A percentile compares a stretch with the other conserved stretches of the same genome.
phyloP scores from a whole-genome alignment of 2,888 invertebrate species.

The Patella pellucida region DNA sequence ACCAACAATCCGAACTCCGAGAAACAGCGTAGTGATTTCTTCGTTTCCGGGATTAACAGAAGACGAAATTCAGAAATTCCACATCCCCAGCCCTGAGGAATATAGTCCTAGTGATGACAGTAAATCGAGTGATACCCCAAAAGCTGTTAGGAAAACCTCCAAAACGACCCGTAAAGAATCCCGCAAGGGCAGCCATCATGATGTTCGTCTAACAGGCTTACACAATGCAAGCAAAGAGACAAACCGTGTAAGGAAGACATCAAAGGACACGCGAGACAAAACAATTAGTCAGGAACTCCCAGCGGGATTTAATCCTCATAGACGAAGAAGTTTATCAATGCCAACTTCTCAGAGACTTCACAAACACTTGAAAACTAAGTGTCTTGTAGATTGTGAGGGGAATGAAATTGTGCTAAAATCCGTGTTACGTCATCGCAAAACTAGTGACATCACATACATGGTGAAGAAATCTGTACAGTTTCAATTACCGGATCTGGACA shows the following conservation, averaged over 20 bases:
- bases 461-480: slow-evolving; percentile 1
- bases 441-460: neutral
- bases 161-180: neutral
- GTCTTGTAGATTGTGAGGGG: neutral
- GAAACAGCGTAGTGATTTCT: neutral
- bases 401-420: slow-evolving; percentile 5
- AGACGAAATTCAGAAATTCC: neutral
- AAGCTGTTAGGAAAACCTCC: neutral
- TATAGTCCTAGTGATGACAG: neutral
- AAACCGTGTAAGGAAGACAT: neutral
- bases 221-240: neutral
- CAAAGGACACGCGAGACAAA: neutral
- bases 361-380: neutral
- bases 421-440: slow-evolving; percentile 9
- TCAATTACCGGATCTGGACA: neutral
- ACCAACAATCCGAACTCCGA: neutral
- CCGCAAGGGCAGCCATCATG: neutral
- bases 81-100: too few species aligned
- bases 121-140: neutral
- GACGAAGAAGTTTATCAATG: slow-evolving; percentile 9
- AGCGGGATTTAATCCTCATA: neutral
- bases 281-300: neutral
- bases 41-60: neutral
- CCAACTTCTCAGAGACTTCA: neutral
- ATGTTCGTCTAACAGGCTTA: neutral